A percentile compares a stretch with the other conserved stretches of the same genome.
Conservation (phyloP, 2,888 invertebrate species). For the Leptinotarsa haldemani region DNA sequence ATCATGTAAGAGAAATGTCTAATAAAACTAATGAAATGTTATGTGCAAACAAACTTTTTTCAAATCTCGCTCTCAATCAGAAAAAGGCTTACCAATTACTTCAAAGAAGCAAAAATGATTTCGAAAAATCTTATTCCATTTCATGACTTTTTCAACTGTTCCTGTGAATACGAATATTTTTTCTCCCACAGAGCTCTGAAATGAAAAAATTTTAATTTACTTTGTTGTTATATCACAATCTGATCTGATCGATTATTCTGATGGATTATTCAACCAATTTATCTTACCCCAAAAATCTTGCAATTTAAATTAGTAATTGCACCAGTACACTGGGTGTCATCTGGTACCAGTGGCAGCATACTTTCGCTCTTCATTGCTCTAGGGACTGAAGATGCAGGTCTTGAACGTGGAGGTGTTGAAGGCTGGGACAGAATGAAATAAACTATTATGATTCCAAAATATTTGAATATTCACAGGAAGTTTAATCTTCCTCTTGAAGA, state of each 20-base stretch:
- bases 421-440: neutral
- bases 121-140: slow-evolving; percentile 54
- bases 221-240: no score
- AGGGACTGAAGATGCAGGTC: neutral
- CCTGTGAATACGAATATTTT: slow-evolving; percentile 53
- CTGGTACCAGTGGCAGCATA: neutral
- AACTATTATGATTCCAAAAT: neutral
- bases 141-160: slow-evolving; percentile 54
- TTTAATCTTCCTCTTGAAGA: no score
- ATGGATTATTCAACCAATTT: no score
- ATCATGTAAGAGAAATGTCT: no score
- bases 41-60: no score
- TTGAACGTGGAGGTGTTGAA: neutral
- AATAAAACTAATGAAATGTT: no score
- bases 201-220: neutral
- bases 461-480: neutral
- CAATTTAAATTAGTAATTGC: neutral
- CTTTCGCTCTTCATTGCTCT: neutral
- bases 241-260: no score
- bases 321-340: neutral
- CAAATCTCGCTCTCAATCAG: neutral
- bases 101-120: slow-evolving; percentile 54
- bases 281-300: slow-evolving; percentile 9
- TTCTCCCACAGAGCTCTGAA: slow-evolving; percentile 35
- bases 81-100: slow-evolving; percentile 51